Evolutionary conservation across 2,113 vertebrate species (phyloP).

Genomic region (Plestiodon gilberti): DNA sequence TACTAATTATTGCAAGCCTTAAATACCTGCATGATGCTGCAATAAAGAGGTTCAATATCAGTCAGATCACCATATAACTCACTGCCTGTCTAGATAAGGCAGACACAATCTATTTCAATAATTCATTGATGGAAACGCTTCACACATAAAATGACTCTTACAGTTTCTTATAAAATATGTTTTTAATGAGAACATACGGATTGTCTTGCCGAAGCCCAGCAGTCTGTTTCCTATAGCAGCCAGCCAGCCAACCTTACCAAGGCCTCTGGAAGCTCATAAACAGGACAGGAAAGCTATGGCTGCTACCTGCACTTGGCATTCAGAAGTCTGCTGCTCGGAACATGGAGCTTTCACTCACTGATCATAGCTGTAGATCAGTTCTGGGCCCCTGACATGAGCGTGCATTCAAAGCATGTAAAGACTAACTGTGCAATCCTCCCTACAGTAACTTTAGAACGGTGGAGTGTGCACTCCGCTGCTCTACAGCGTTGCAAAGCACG

Average conservation of each 20-base stretch:
- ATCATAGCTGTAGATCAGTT: neutral
- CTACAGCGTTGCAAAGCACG: too few relatives aligned
- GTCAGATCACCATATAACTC: constrained; percentile 6
- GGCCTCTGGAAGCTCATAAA: neutral
- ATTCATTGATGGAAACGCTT: neutral
- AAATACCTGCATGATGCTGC: constrained; percentile 13
- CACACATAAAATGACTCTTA: neutral
- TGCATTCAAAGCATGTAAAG: neutral
- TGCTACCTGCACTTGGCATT: neutral
- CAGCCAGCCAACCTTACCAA: neutral
- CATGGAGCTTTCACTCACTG: neutral
- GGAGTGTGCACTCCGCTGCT: too few relatives aligned
- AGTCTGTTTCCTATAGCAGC: neutral
- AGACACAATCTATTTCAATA: constrained; percentile 12
- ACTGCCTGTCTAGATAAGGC: constrained; percentile 31
- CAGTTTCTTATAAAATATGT: neutral
- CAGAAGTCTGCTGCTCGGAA: neutral
- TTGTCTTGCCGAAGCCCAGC: neutral
- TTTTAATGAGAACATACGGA: neutral
- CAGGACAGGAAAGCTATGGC: neutral
- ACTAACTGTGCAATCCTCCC: too few relatives aligned
- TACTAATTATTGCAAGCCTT: constrained; percentile 30
- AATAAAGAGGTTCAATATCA: constrained; percentile 12
- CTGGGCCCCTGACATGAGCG: neutral
- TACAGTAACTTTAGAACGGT: too few relatives aligned